A percentile compares a stretch with the other conserved stretches of the same genome.
phyloP scores from a whole-genome alignment of 2,797 vertebrate species.

The Falco rusticolus region DNA sequence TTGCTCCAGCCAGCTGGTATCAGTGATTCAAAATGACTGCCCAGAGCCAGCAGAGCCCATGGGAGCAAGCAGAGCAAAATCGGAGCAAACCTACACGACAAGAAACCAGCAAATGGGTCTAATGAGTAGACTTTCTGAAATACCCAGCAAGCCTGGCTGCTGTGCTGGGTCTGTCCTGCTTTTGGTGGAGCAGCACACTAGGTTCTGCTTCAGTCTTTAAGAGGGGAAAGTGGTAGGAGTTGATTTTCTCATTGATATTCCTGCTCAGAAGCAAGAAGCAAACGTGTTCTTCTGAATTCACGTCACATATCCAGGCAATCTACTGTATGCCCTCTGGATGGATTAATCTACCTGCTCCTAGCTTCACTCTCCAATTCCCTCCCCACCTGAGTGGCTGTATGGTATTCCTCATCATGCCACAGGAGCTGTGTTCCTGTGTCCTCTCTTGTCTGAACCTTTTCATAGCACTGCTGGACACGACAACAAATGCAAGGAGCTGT shows the following conservation, averaged over 20 bases:
- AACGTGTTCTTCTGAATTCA: conserved; percentile 20
- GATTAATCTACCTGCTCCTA: conserved; percentile 15
- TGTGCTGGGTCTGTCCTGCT: background rate
- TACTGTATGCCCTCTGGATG: background rate
- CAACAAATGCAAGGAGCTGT: background rate
- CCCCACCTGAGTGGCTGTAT: background rate
- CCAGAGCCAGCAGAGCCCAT: background rate
- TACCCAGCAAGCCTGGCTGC: background rate
- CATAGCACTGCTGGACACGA: background rate
- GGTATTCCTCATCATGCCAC: background rate
- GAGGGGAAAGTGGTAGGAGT: background rate
- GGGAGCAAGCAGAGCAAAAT: background rate
- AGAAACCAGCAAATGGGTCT: background rate
- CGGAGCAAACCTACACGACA: background rate
- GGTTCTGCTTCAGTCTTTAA: background rate
- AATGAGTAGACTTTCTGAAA: background rate
- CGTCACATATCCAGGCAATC: background rate
- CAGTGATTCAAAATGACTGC: background rate
- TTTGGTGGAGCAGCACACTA: background rate
- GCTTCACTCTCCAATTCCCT: background rate
- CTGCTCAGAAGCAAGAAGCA: background rate
- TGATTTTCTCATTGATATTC: conserved; percentile 28
- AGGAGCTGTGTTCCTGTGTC: background rate
- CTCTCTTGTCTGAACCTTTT: background rate
- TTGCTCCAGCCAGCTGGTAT: background rate